Evolutionary conservation across 2,113 vertebrate genomes (phyloP).

Genomic region (Megaceryle torquata): DNA sequence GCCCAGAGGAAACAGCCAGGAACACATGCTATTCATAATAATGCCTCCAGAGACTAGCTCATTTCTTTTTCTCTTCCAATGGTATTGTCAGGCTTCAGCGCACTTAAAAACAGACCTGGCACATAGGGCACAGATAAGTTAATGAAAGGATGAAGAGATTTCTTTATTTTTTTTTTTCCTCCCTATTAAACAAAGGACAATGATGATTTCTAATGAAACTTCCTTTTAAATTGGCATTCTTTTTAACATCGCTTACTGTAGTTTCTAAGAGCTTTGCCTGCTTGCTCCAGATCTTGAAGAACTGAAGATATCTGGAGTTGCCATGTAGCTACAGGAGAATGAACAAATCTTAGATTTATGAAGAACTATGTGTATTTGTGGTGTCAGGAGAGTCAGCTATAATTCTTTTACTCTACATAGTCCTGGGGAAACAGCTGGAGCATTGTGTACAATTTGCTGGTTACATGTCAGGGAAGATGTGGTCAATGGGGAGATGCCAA

Average conservation of each 20-base stretch:
- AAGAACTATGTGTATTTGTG: not conserved
- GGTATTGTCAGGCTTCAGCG: not conserved
- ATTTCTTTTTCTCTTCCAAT: not conserved
- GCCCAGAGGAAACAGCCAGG: not conserved
- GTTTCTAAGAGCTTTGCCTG: not conserved
- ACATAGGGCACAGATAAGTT: not conserved
- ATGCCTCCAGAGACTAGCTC: constrained; percentile 5
- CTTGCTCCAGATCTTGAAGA: not conserved
- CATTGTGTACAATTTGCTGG: not conserved
- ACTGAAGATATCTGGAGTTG: not conserved
- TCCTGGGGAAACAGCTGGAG: not conserved
- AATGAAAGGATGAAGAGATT: not conserved
- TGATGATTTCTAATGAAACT: not conserved
- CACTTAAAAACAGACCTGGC: constrained; percentile 8
- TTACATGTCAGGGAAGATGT: not conserved
- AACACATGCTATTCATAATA: constrained; percentile 19
- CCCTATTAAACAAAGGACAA: not conserved
- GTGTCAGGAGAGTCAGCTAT: not conserved
- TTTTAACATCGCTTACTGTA: not conserved
- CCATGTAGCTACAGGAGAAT: not conserved
- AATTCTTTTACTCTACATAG: not conserved
- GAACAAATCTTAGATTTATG: not conserved
- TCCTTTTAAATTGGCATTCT: not conserved
- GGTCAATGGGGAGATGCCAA: constrained; percentile 17
- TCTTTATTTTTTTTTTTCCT: not conserved